Evolutionary conservation across 2,113 vertebrate genomes (phyloP), one percentile per base, ranked within the genome.

Genomic region (Trichechus manatus): DNA sequence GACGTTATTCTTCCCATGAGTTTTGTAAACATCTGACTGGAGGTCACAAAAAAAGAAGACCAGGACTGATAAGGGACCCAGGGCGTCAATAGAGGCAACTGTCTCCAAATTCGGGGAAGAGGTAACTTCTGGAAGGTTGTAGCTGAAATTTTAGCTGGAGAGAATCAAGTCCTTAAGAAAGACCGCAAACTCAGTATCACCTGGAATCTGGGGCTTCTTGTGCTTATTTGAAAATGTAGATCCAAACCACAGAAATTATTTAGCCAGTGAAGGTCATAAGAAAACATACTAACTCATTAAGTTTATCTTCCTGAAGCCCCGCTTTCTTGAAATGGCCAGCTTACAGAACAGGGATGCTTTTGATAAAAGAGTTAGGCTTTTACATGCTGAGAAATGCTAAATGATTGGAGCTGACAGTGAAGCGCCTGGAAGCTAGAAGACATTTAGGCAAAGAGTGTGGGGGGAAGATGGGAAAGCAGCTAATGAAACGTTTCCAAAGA

Each of bases 21-120:
- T 66, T 64, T 91, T 63, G 15, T 31, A 93, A 39, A 86, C 22
- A 2, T 61, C 19, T 83, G 7, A 42, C 29, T 42, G 3, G 47
- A 91, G 53, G 10, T 22, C 2, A 70, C 42, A 7, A 75, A 42
- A n/a, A 56, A 22, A 9, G 5, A 79, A 59, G 3, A 23, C 42
- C 70, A 87, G n/a, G 2, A 22, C 25, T n/a, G 22, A 87, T 20
- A 50, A 14, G 6, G 8, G 3, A 13, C 39, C 47, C 36, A 29
- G 31, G 78, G 1, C 0, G 4, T n/a, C 36, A 14, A 3, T 44
- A 15, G 15, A 68, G 1, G 42, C 36, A 50, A 25, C 0, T 70
- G 5, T 17, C 8, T 56, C 68, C 39, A 14, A 15, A 8, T n/a
- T 11, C 36, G 10, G 1, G 39, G 1, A 81, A 15, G 10, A 0